Percentiles rank a stretch among this genome's conserved stretches.
Conservation (phyloP, 2,888 invertebrate species). For the Syrista parreyssii region DNA sequence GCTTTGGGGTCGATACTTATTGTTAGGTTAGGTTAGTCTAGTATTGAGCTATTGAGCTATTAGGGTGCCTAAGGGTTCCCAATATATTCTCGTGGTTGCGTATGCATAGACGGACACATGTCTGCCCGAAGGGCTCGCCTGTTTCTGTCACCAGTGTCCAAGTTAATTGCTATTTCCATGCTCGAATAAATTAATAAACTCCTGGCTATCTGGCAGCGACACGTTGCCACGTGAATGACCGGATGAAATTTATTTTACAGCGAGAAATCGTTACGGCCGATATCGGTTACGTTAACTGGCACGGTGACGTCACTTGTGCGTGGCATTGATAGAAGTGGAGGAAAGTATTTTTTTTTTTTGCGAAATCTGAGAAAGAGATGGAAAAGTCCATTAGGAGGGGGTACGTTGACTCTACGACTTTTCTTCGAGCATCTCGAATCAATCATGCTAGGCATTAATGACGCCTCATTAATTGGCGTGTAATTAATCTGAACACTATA, state of each 20-base stretch:
- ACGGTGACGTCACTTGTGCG: conserved; percentile 13
- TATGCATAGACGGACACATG: conserved; percentile 44
- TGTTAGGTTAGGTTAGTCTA: neutral
- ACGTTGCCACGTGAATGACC: conserved; percentile 24
- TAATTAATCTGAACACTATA: conserved; percentile 50
- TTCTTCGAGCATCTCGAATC: conserved; percentile 3
- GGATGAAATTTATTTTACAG: conserved; percentile 31
- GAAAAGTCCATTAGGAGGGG: neutral
- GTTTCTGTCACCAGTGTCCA: conserved; percentile 63
- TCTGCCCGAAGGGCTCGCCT: conserved; percentile 57
- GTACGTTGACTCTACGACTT: neutral
- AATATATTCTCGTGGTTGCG: conserved; percentile 30
- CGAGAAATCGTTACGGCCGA: conserved; percentile 33
- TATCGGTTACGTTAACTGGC: conserved; percentile 33
- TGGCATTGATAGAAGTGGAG: neutral
- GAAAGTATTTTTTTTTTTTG: neutral
- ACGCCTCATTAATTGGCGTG: conserved; percentile 51
- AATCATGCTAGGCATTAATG: conserved; percentile 35
- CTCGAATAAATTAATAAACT: conserved; percentile 65
- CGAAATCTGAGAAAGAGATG: neutral
- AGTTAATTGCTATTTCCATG: conserved; percentile 64
- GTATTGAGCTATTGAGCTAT: neutral
- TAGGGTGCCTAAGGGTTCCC: conserved; percentile 22
- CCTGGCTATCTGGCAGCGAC: conserved; percentile 50
- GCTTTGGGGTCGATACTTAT: neutral